These are phyloP conservation scores for Helicorthomorpha holstii DNA, from an alignment of 1,140 invertebrate species.

Conservation along the genomic window DNA sequence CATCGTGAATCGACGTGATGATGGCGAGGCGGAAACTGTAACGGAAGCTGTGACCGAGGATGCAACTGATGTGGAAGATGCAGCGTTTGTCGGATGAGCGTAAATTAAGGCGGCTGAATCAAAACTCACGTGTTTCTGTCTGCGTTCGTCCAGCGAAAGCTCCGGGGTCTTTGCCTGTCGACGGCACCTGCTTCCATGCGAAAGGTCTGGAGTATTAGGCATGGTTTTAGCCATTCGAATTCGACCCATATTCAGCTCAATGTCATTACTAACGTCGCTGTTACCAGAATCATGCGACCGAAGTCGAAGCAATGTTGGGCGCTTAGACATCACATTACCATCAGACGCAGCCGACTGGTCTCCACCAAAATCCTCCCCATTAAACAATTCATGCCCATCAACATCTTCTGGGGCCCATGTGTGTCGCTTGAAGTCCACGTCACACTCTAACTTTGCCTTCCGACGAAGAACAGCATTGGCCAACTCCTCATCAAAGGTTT, in stretches of 20 bases:
- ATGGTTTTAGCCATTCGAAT: conserved; percentile 1
- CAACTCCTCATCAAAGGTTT: conserved; percentile 33
- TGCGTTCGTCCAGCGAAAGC: conserved; percentile 18
- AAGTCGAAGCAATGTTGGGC: conserved; percentile 12
- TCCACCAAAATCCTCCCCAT: conserved; percentile 2
- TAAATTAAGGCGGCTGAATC: conserved; percentile 28
- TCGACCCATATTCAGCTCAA: background rate
- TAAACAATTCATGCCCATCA: conserved; percentile 1
- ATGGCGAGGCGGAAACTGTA: conserved; percentile 7
- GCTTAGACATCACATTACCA: background rate
- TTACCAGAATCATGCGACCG: background rate
- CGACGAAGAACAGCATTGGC: conserved; percentile 57
- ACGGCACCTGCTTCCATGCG: conserved; percentile 2
- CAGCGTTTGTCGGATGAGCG: background rate
- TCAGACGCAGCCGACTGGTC: background rate
- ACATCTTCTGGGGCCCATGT: conserved; percentile 46
- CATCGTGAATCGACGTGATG: conserved; percentile 6
- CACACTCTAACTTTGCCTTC: conserved; percentile 38
- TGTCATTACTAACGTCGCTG: conserved; percentile 2
- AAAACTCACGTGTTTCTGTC: conserved; percentile 70
- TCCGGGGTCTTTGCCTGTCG: conserved; percentile 9
- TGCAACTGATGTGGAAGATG: background rate
- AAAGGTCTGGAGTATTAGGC: conserved; percentile 4
- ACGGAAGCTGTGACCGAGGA: background rate
- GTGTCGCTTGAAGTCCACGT: conserved; percentile 49